A percentile compares a stretch with the other conserved stretches of the same genome.
phyloP scores from a whole-genome alignment of 2,797 vertebrate species.

The Leontopithecus rosalia region DNA sequence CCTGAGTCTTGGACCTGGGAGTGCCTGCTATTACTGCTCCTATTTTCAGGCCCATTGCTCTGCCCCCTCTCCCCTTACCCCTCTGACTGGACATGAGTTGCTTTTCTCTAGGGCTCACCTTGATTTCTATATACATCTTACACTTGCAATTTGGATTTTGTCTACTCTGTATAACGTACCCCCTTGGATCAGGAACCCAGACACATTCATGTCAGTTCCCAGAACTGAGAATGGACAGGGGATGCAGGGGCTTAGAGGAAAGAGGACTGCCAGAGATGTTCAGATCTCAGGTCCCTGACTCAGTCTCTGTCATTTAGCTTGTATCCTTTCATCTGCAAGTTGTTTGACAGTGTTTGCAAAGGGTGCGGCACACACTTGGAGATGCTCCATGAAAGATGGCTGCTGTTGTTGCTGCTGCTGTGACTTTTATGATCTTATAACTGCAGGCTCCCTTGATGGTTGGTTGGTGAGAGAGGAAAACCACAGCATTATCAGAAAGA shows the following conservation, averaged over 20 bases:
- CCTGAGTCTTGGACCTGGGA: neutral
- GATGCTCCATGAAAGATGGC: neutral
- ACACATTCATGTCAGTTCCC: accelerated
- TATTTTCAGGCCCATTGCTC: neutral
- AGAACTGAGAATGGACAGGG: neutral
- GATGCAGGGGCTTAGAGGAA: neutral
- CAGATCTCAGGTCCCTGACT: neutral
- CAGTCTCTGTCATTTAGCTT: neutral
- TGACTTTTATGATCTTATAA: neutral
- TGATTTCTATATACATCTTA: neutral
- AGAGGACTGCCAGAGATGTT: neutral
- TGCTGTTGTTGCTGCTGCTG: neutral
- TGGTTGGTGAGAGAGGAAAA: neutral
- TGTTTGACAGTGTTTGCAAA: neutral
- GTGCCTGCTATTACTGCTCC: neutral
- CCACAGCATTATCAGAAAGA: neutral
- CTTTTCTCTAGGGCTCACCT: neutral
- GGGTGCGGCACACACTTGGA: accelerated
- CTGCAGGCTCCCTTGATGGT: neutral
- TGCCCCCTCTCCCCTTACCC: neutral
- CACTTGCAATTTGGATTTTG: neutral
- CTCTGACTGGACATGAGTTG: neutral
- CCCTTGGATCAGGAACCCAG: neutral
- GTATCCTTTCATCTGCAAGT: neutral
- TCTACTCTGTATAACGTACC: neutral